phyloP scores from a whole-genome alignment of 1,140 invertebrate species.

The Drosophila truncata region DNA sequence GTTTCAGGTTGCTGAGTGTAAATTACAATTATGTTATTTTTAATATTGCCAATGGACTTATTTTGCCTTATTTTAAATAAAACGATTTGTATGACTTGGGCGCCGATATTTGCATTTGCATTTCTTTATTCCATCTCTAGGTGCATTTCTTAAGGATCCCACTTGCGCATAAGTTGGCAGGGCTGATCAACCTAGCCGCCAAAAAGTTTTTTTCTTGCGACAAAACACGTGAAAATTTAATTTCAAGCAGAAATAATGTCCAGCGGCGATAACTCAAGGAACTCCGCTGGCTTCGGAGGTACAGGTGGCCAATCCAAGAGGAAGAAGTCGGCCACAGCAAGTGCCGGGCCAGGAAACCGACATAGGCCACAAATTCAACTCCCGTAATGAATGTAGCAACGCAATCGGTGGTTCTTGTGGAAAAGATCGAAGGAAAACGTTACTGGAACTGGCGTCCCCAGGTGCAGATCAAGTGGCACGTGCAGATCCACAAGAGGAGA shows the following conservation, averaged over 20 bases:
- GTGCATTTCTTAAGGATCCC: background rate
- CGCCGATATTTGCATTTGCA: too few relatives aligned
- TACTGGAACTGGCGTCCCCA: slow-evolving; percentile 27
- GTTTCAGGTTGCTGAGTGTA: background rate
- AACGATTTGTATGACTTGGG: too few relatives aligned
- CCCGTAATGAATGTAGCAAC: background rate
- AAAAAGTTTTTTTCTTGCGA: background rate
- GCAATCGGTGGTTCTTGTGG: slow-evolving; percentile 14
- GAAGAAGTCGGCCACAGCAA: background rate
- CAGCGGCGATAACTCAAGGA: background rate
- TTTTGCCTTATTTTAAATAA: too few relatives aligned
- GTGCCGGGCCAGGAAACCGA: background rate
- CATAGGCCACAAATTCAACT: background rate
- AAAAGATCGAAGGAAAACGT: slow-evolving; percentile 40
- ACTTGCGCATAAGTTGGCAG: background rate
- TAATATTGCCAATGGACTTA: too few relatives aligned
- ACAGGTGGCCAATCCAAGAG: background rate
- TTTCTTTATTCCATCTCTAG: background rate
- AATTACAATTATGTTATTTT: background rate
- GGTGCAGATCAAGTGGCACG: slow-evolving; percentile 44
- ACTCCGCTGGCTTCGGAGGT: background rate
- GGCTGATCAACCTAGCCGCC: background rate
- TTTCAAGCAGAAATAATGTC: background rate
- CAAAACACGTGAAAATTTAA: background rate
- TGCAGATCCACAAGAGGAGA: slow-evolving; percentile 5